Base-by-base conservation (phyloP, 2,888 invertebrate genomes). In the Drosophila neotestacea region DNA sequence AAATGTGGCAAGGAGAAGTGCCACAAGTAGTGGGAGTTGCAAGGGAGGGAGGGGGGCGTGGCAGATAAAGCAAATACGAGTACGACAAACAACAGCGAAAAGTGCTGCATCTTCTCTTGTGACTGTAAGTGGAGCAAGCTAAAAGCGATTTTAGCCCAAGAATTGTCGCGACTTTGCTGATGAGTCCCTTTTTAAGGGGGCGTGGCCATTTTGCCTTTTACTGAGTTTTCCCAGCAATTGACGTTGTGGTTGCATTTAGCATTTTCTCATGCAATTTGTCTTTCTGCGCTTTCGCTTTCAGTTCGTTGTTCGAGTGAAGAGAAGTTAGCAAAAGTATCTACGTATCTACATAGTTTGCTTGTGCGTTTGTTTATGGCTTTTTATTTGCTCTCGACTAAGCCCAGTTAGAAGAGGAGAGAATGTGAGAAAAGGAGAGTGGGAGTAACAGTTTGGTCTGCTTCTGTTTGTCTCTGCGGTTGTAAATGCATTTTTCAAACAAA, bases 401-500 rank as follows among this genome's bases (percentile, higher is more conserved):
- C 32, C 66, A 32, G 67, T 10, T 38, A 30, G 44, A 7, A 1
- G 47, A 13, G 32, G 7, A 1, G 41, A 16, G n/a, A 27, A 34
- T n/a, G 41, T 2, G 42, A 11, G 54, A 1, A 10, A 42, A 9
- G n/a, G 28, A 4, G 44, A 2, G 16, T 2, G 16, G 13, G 11
- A 22, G n/a, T 28, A 22, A 36, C 4, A 1, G 10, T 28, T 64
- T 59, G 66, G 69, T 73, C 55, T 62, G 63, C 50, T 64, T 27
- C 65, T 80, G 80, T 89, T 89, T 88, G 86, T 81, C 79, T 83
- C 71, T 90, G 90, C 76, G 90, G 86, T 81, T 89, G 84, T 78
- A 86, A 79, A 83, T 87, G 87, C 90, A 90, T 87, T 87, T 87
- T 88, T 87, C 90, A 87, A 90, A 81, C 90, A 88, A 87, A 87